Conservation (phyloP, 2,888 invertebrate genomes). For the Euzophera pinguis region DNA sequence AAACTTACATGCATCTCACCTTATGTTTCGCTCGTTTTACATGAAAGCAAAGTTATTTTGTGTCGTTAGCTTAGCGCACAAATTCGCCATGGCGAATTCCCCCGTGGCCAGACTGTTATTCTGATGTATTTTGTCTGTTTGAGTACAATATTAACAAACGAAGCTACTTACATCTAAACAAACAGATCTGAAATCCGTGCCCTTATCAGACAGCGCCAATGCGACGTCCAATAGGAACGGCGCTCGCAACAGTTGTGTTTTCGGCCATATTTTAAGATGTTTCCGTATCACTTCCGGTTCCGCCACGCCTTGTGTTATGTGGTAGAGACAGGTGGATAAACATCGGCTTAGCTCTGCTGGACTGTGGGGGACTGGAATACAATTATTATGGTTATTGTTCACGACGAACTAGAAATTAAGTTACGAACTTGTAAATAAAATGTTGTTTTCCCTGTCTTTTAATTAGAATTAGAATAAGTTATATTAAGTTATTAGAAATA, state of each 20-base stretch:
- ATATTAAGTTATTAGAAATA: too few species aligned
- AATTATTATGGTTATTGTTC: not conserved
- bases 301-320: slow-evolving; percentile 54
- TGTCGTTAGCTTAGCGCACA: too few species aligned
- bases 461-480: too few species aligned
- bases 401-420: too few species aligned
- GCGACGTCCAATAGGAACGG: slow-evolving; percentile 64
- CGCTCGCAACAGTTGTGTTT: slow-evolving; percentile 50
- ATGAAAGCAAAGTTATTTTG: too few species aligned
- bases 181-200: slow-evolving; percentile 48
- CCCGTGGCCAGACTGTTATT: too few species aligned
- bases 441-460: too few species aligned
- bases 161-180: slow-evolving; percentile 58
- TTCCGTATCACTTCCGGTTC: slow-evolving; percentile 52
- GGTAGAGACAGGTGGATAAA: slow-evolving; percentile 65
- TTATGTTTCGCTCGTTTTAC: too few species aligned
- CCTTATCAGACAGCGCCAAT: slow-evolving; percentile 55
- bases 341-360: slow-evolving; percentile 56
- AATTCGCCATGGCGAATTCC: too few species aligned
- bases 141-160: not conserved
- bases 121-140: too few species aligned
- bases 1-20: too few species aligned
- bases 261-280: slow-evolving; percentile 57
- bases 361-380: slow-evolving; percentile 47
- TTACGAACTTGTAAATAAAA: too few species aligned